Base-by-base conservation (phyloP, 2,888 invertebrate genomes). In the Nomada flava region DNA sequence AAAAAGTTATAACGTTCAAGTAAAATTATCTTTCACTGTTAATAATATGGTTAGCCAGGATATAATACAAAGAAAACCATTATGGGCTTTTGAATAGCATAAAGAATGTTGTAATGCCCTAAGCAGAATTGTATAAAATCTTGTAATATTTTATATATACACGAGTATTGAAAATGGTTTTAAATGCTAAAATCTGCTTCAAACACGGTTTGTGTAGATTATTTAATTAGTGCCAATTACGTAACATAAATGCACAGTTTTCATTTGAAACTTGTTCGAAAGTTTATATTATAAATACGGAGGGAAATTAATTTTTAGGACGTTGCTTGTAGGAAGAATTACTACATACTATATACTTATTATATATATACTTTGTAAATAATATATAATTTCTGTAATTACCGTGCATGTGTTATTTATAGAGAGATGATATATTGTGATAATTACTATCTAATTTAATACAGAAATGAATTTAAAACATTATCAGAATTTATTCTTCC, bases 1-100 rank as follows among this genome's bases (percentile, higher is more conserved):
- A 74, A 63, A 71, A 74, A 77, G 53, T 80, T 73, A 65, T 81
- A 69, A 57, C 72, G 44, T 67, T 62, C n/a, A 67, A 53, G 20
- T 23, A 23, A 63, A 57, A 50, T 42, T 44, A 26, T 23, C 13
- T 77, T 20, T 64, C 26, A 59, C 11, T 52, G n/a, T 59, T 52
- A 42, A 11, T 7, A 47, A 20, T 26, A 47, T 76, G 53, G 44
- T 75, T 67, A 18, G 20, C 13, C n/a, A 59, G 23, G 57, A 68
- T 5, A n/a, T 42, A 55, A 55, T 23, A 23, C 0, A 23, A 23
- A 55, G 11, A 23, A 7, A 42, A 44, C 3, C 42, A 13, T 67
- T 7, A 23, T 53, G 23, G 10, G 23, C 0, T 0, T 53, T 68
- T 69, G 55, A 57, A 62, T n/a, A 42, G 42, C 13, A 55, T n/a